Conservation (phyloP, 2,113 vertebrate genomes). For the Mormyrus lacerda region DNA sequence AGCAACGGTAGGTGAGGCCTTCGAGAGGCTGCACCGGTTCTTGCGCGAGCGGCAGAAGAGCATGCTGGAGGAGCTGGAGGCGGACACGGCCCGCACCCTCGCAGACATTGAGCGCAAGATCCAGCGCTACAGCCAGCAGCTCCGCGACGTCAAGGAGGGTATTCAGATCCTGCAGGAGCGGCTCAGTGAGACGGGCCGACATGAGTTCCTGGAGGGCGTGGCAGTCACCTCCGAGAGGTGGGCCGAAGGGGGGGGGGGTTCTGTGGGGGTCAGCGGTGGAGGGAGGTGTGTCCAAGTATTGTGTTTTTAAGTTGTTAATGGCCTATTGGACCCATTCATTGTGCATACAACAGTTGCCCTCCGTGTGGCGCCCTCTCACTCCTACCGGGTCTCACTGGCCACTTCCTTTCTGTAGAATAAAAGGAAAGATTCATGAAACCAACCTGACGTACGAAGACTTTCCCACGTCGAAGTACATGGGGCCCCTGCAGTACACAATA, state of each 20-base stretch:
- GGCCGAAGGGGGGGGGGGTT: not conserved
- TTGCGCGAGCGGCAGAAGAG: constrained; percentile 92
- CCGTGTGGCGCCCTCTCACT: not conserved
- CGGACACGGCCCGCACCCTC: constrained; percentile 82
- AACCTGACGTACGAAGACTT: constrained; percentile 96
- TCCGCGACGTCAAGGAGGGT: constrained; percentile 90
- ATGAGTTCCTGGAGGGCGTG: constrained; percentile 81
- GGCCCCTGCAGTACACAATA: constrained; percentile 92
- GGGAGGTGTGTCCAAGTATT: not conserved
- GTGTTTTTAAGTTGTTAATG: not conserved
- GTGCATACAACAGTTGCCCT: not conserved
- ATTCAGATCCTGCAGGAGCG: constrained; percentile 92
- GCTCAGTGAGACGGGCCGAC: constrained; percentile 73
- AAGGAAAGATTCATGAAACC: constrained; percentile 94
- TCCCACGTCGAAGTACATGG: constrained; percentile 95
- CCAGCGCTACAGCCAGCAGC: constrained; percentile 93
- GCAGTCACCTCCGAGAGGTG: constrained; percentile 83
- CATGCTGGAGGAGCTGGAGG: constrained; percentile 96
- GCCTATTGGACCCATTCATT: not conserved
- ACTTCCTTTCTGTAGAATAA: constrained; percentile 67
- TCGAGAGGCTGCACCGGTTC: constrained; percentile 87
- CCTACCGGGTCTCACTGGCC: not conserved
- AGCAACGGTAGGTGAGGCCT: constrained; percentile 83
- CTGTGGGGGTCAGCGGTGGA: not conserved
- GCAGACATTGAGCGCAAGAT: constrained; percentile 94